A percentile compares a stretch with the other conserved stretches of the same genome.
Evolutionary conservation across 2,888 invertebrate genomes (phyloP).

Genomic region (Corbicula japonica): DNA sequence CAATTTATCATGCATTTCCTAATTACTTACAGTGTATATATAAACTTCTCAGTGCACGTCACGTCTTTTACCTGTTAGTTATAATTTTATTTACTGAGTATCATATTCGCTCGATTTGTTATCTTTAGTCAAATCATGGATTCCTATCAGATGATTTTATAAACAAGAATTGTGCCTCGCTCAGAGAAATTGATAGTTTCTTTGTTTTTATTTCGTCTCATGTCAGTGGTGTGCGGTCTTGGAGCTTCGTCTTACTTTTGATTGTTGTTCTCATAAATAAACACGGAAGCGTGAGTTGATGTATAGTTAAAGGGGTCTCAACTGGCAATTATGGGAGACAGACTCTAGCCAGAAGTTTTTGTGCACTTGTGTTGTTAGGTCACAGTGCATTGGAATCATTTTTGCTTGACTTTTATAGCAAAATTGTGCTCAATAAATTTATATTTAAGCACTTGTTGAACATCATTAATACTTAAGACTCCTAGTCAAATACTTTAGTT

Average conservation of each 20-base stretch:
- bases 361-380: conserved; percentile 15
- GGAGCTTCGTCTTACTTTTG: conserved; percentile 3
- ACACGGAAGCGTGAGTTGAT: conserved; percentile 9
- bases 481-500: too few species aligned
- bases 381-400: conserved; percentile 13
- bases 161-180: neutral
- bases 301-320: conserved; percentile 12
- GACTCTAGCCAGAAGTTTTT: conserved; percentile 7
- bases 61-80: conserved; percentile 9
- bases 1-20: conserved; percentile 35
- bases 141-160: neutral
- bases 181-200: neutral
- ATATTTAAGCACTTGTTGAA: too few species aligned
- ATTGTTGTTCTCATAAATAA: conserved; percentile 8
- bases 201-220: conserved; percentile 6
- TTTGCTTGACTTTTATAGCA: conserved; percentile 19
- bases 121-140: conserved; percentile 8
- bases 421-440: too few species aligned
- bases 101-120: conserved; percentile 16
- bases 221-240: neutral
- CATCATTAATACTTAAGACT: too few species aligned
- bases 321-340: neutral
- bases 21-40: conserved; percentile 17
- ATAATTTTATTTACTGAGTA: conserved; percentile 15
- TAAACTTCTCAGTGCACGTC: conserved; percentile 6